Base-by-base conservation (phyloP, 2,113 vertebrate genomes). In the Lipotes vexillifer region DNA sequence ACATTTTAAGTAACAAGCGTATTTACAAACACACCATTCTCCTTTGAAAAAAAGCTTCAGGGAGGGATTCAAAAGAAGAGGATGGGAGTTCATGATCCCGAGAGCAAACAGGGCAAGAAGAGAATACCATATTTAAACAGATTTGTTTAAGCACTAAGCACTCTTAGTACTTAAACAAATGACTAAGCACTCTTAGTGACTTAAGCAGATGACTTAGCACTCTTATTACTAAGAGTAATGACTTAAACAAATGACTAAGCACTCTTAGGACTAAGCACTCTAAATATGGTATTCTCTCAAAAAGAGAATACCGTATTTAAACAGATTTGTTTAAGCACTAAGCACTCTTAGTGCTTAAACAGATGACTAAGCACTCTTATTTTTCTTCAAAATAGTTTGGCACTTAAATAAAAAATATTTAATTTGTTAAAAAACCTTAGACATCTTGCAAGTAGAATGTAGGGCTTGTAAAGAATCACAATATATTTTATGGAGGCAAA, bases 1-100 rank as follows among this genome's bases (percentile, higher is more conserved):
- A 49, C 36, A 91, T 93, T 93, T 94, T 91, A 97, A 95, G 96
- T 95, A 84, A 78, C 57, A 85, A 90, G 94, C 80, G 18, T 94
- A 94, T 92, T 93, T 95, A 92, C 71, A 94, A 93, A 88, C n/a
- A 61, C 5, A 93, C 77, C 20, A 65, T 91, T 95, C 36, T 18
- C 23, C 65, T 83, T 72, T 80, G 49, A 63, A 89, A 93, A 96
- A 68, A 17, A 72, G 31, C 69, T 92, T 2, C 31, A 61, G 69
- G 61, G 23, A 93, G 41, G 66, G 29, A 86, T 78, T 31, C 0
- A 8, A 85, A 63, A 49, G 66, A 97, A 55, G 71, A 46, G 8
- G 17, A 57, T 46, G 5, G n/a, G 84, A 57, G 63, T 88, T 92
- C n/a, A 20, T 92, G 68, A 97, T 23, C 61, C 49, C 49, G n/a